Evolutionary conservation across 2,113 vertebrate species (phyloP), one percentile per base, ranked within the genome.

Genomic region (Ammodytes marinus): DNA sequence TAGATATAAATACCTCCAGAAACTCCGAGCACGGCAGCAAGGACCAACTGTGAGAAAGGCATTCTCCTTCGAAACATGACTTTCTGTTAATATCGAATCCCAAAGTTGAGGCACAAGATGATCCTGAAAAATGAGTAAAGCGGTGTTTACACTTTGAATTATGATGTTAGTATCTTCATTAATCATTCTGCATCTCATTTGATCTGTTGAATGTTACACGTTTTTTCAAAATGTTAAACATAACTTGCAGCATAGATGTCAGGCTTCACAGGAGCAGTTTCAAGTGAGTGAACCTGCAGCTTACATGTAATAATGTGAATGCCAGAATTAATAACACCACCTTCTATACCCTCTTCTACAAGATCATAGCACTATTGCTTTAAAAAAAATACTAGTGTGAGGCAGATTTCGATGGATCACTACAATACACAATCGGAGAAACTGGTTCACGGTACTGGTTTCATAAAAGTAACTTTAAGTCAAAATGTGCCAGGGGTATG

Each of bases 1-100:
- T 97, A 99, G 79, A 99, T 95, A 77, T 99, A 99, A 54, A 98
- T 0, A 0, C 97, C 98, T 70, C 96, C 96, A 49, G 43, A 85
- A 63, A 98, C 91, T 82, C 98, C 97, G 5, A 98, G 79, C 39
- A 94, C 1, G 9, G 82, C 68, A 8, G 90, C 95, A 40, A 97
- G 53, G 4, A 91, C 68, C 11, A 96, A 17, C 49, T 96, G 94
- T 45, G 93, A 52, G 47, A 96, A 89, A 7, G 95, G 91, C 40
- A 97, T n/a, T 75, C 95, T 94, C 60, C 86, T 77, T 58, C 84
- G 79, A 90, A 96, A 91, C 86, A 94, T 95, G 58, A 7, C 71
- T 67, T 69, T 27, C 45, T 76, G 15, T 77, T 37, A 8, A 8
- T 11, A 5, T n/a, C 27, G 14, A 79, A 45, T 58, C 45, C 57